Evolutionary conservation across 2,113 vertebrate genomes (phyloP).

Genomic region (Quiscalus mexicanus): DNA sequence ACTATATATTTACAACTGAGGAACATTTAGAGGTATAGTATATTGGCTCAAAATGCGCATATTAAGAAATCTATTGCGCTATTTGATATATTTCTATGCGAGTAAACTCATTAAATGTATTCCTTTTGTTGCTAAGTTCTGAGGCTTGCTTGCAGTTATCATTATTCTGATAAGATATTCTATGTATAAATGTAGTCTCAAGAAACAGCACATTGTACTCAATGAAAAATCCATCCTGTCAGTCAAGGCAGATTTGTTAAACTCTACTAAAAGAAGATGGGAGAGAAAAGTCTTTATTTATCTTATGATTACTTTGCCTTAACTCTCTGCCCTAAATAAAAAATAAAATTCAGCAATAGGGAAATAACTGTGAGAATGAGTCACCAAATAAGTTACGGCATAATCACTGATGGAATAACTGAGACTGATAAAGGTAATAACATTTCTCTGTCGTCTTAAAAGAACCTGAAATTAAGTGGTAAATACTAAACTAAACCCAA

Average conservation of each 20-base stretch:
- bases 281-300: constrained; percentile 38
- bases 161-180: neutral
- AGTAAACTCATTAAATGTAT: neutral
- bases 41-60: neutral
- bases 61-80: neutral
- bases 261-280: neutral
- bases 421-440: constrained; percentile 28
- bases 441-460: constrained; percentile 1
- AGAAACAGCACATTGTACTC: neutral
- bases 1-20: neutral
- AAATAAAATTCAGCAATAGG: neutral
- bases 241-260: constrained; percentile 19
- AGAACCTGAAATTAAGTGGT: constrained; percentile 35
- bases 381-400: neutral
- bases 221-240: neutral
- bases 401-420: constrained; percentile 11
- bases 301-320: constrained; percentile 21
- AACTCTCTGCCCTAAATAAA: neutral
- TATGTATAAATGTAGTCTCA: neutral
- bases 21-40: neutral
- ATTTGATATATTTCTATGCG: neutral
- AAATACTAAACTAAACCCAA: constrained; percentile 1
- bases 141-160: neutral
- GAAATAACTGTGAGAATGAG: constrained; percentile 19
- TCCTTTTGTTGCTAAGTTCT: neutral